Evolutionary conservation across 2,888 invertebrate genomes (phyloP), one percentile per base, ranked within the genome.

Genomic region (Torymus texanus): DNA sequence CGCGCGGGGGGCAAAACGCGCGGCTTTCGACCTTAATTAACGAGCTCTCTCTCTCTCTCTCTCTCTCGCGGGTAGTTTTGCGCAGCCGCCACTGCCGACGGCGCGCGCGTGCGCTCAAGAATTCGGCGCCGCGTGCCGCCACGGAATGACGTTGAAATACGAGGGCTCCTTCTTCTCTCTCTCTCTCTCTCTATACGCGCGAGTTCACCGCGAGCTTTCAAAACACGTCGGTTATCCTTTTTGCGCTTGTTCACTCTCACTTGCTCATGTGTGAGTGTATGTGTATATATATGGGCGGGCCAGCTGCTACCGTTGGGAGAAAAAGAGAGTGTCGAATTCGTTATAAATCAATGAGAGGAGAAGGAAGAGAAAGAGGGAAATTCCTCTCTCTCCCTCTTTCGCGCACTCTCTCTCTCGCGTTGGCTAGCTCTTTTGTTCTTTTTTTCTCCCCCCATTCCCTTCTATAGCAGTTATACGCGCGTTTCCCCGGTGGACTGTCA

Each of bases 11-110:
- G 82, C 82, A 83, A 84, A 84, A 83, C 83, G 83, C 79, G 82
- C 79, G 82, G 80, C 80, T 78, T 82, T 82, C 77, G 82, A 63
- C 80, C 82, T 81, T 84, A 84, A 84, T 84, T 84, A 84, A 83
- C 84, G 84, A 83, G 82, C 80, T 80, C 80, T 79, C 75, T 84
- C 79, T 82, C 81, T 75, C 74, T 29, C 81, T 79, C 79, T 78
- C 71, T 78, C 71, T 76, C 83, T 79, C 53, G 55, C 24, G 51
- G 41, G 21, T 56, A 73, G 63, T 63, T 73, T 73, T 72, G 72
- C 72, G 56, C 70, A 41, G 41, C 41, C 41, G 41, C 41, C 41
- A 8, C 41, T 8, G 29, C 8, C 41, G 29, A 29, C 29, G 29
- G 4, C 29, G 29, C 24, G 29, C 29, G 29, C 41, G 41, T 41